These are phyloP conservation scores for Helicoverpa zea DNA, from an alignment of 1,140 invertebrate species.

Conservation along the genomic window DNA sequence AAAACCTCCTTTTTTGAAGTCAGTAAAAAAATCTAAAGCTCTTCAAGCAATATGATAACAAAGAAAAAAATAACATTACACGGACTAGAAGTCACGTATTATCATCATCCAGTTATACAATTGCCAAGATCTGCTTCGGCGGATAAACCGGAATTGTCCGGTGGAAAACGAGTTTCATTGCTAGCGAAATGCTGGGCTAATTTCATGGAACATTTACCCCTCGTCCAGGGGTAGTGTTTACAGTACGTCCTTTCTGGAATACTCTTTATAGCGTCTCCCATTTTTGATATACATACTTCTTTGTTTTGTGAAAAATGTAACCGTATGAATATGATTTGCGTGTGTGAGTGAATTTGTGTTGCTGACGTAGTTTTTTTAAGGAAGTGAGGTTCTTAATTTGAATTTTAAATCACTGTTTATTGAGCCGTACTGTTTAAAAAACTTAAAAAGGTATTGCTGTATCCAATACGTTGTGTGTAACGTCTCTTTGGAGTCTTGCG, in stretches of 20 bases:
- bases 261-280: slow-evolving; percentile 55
- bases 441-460: too few species aligned
- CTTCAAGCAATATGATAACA: background rate
- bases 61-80: slow-evolving; percentile 35
- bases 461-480: too few species aligned
- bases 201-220: slow-evolving; percentile 75
- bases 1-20: too few species aligned
- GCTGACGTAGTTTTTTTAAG: background rate
- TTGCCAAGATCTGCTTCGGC: slow-evolving; percentile 54
- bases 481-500: too few species aligned
- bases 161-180: slow-evolving; percentile 67
- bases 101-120: slow-evolving; percentile 45
- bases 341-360: slow-evolving; percentile 16
- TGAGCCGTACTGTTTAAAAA: too few species aligned
- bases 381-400: background rate
- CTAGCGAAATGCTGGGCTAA: slow-evolving; percentile 71
- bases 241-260: slow-evolving; percentile 58
- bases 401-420: background rate
- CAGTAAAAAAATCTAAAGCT: background rate
- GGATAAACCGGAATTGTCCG: slow-evolving; percentile 64
- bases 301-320: slow-evolving; percentile 52
- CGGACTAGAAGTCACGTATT: slow-evolving; percentile 28
- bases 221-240: slow-evolving; percentile 70
- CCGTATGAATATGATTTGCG: slow-evolving; percentile 33
- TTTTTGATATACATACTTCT: slow-evolving; percentile 52